These are phyloP conservation scores for Diplogasteroides magnus DNA, from an alignment of 1,140 invertebrate genomes.

Conservation along the genomic window DNA sequence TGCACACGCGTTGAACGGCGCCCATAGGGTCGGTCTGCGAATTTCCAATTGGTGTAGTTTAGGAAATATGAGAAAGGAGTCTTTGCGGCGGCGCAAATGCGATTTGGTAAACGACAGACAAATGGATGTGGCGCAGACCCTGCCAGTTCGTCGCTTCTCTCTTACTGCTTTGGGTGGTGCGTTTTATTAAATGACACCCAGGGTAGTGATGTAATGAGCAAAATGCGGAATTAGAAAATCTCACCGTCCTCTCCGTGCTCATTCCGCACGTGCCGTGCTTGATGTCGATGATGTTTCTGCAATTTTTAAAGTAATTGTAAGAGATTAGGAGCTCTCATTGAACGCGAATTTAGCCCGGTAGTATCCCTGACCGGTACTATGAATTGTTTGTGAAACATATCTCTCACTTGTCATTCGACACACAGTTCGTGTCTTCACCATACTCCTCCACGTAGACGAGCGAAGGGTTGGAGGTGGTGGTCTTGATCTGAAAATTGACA, in stretches of 20 bases:
- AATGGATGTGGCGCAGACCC: too few relatives aligned
- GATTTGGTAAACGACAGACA: too few relatives aligned
- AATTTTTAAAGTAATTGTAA: background rate
- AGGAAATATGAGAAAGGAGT: background rate
- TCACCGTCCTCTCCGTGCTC: conserved; percentile 48
- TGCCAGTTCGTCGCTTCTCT: too few relatives aligned
- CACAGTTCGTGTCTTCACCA: conserved; percentile 43
- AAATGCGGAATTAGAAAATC: background rate
- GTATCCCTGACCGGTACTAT: background rate
- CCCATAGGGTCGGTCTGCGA: conserved; percentile 46
- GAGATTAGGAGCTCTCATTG: background rate
- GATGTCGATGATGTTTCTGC: conserved; percentile 42
- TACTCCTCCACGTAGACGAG: conserved; percentile 54
- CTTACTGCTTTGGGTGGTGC: too few relatives aligned
- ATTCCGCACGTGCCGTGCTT: conserved; percentile 52
- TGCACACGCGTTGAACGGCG: conserved; percentile 46
- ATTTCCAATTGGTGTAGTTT: too few relatives aligned
- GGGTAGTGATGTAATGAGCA: too few relatives aligned
- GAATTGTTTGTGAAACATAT: background rate
- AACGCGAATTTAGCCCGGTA: background rate
- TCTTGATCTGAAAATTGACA: conserved; percentile 38
- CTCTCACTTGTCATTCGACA: conserved; percentile 34
- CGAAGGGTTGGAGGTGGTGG: conserved; percentile 50
- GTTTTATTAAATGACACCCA: too few relatives aligned
- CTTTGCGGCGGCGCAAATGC: too few relatives aligned